Base-by-base conservation (phyloP, 2,797 vertebrate genomes). In the Chrosomus eos region DNA sequence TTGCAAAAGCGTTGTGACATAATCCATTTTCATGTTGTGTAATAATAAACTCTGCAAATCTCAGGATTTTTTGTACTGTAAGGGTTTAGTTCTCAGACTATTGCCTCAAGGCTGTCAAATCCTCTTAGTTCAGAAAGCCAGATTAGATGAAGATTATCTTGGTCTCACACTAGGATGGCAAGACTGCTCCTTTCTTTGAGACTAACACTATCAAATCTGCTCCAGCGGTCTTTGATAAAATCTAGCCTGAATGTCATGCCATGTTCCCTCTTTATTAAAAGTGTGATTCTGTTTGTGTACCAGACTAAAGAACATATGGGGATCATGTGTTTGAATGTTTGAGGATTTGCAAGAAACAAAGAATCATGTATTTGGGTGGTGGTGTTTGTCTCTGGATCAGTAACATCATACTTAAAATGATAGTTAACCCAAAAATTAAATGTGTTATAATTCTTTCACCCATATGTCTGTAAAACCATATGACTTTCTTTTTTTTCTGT, bases 91-190 rank as follows among this genome's bases (percentile, higher is more conserved):
- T 68, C 82, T 33, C 16, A 74, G 36, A n/a, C 28, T 71, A 76
- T 81, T 88, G 77, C 83, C 76, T 86, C 70, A 74, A 90, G 85
- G 58, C 76, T 64, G 82, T 60, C 62, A 72, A 90, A 92, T 93
- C 89, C 82, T 86, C 86, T 92, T 91, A 90, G 87, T 84, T 88
- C 60, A 80, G 48, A 2, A 89, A 93, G 92, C 82, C 89, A 89
- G 90, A 94, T 93, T 93, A 89, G 84, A 83, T 68, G 53, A 73
- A 91, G 89, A 92, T 92, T 90, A 91, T 90, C 91, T 88, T 31
- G 81, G 55, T 86, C 84, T 89, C 36, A 80, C 83, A 86, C 70
- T 43, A 72, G 84, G 82, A 84, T 81, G 70, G 86, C 88, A 85
- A 87, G 85, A 86, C 86, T 18, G 70, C 81, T 88, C 70, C 73